phyloP scores from a whole-genome alignment of 2,797 vertebrate genomes.

The Crossoptilon crossoptilon region DNA sequence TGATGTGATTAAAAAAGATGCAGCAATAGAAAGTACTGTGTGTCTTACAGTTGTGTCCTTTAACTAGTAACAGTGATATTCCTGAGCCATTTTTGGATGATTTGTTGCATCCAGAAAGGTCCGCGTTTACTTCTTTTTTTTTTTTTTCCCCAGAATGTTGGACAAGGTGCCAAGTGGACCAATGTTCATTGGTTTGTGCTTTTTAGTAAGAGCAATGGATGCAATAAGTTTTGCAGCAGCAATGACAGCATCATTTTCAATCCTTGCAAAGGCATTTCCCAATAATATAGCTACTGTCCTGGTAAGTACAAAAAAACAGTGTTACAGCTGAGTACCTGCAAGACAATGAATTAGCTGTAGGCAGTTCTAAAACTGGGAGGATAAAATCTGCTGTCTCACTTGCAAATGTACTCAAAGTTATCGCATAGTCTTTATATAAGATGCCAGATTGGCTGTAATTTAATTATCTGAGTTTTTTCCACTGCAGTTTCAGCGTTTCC shows the following conservation, averaged over 20 bases:
- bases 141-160: conserved; percentile 83
- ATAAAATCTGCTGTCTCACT: background rate
- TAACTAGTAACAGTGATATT: background rate
- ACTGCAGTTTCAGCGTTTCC: background rate
- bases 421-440: background rate
- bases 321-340: background rate
- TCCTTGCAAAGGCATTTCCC: conserved; percentile 91
- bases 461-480: background rate
- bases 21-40: background rate
- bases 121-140: background rate
- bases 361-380: background rate
- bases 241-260: conserved; percentile 89
- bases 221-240: conserved; percentile 90
- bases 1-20: background rate
- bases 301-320: conserved; percentile 80
- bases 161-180: conserved; percentile 84
- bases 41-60: background rate
- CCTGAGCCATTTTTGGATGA: background rate
- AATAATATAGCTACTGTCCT: conserved; percentile 92
- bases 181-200: conserved; percentile 88
- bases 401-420: background rate
- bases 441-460: background rate
- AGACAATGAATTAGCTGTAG: background rate
- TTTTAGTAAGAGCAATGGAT: conserved; percentile 89
- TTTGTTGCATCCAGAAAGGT: background rate